Evolutionary conservation across 2,113 vertebrate genomes (phyloP), one percentile per base, ranked within the genome.

Genomic region (Hippocampus mohnikei): DNA sequence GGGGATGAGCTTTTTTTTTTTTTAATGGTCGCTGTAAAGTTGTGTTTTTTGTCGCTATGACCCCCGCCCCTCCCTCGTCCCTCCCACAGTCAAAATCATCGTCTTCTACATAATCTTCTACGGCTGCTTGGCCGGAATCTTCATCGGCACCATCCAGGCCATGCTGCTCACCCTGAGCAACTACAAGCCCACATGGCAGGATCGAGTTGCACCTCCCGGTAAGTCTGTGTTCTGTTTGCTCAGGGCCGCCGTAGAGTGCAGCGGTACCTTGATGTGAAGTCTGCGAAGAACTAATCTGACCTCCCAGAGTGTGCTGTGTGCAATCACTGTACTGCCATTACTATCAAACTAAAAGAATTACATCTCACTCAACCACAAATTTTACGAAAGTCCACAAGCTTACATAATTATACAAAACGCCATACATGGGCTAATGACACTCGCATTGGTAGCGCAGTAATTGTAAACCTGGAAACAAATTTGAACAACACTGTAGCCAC

Each of bases 61-160:
- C 58, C 42, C 23, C 65, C 10, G 1, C n/a, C 42, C 6, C 59
- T 29, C 70, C 8, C 23, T 8, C 37, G 11, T 63, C 1, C 53
- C 42, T 69, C 66, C 33, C 48, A 11, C 88, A 99, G 97, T 95
- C 87, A 99, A 98, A 88, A 98, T 99, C 84, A 71, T 94, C 0
- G 71, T 95, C 23, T 99, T 99, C 92, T 99, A 98, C 62, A 12
- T 96, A 52, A 85, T 98, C 71, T 99, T 98, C 90, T 99, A 98
- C 0, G 94, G 95, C n/a, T 96, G 91, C 85, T 91, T 99, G 89
- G 96, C 96, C 0, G 97, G 95, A 62, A 94, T 99, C 88, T 99
- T 99, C 90, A 93, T 98, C 0, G 97, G 97, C 71, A 99, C 97
- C 91, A 98, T 99, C 86, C 96, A 98, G 62, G 95, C 95, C 75